phyloP scores from a whole-genome alignment of 2,113 vertebrate species.

The Rhinolophus ferrumequinum region DNA sequence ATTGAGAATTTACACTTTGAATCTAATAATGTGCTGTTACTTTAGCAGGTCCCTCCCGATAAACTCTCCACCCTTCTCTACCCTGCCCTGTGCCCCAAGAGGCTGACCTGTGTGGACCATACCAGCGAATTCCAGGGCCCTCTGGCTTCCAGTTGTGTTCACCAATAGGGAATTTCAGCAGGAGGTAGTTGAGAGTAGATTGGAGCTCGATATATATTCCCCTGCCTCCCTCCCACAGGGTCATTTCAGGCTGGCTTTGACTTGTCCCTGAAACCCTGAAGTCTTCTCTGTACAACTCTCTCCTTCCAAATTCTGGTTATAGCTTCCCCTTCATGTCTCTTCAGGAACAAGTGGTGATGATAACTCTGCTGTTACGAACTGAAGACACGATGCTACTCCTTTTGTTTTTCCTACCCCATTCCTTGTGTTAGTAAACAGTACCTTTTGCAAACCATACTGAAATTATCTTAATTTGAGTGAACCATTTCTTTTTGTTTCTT shows the following conservation, averaged over 20 bases:
- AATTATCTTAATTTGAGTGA: neutral
- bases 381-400: neutral
- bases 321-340: neutral
- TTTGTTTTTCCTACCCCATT: neutral
- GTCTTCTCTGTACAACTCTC: neutral
- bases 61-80: neutral
- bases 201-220: neutral
- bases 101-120: neutral
- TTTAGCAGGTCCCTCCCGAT: neutral
- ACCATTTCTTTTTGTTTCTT: neutral
- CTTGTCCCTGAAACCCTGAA: neutral
- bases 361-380: neutral
- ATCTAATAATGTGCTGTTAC: neutral
- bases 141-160: neutral
- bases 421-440: neutral
- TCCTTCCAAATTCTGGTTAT: neutral
- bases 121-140: neutral
- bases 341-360: neutral
- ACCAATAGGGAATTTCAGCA: neutral
- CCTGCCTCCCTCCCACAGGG: neutral
- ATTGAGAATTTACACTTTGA: neutral
- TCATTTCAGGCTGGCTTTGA: neutral
- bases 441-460: neutral
- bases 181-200: neutral
- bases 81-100: neutral